phyloP scores from a whole-genome alignment of 2,888 invertebrate species.

The Acanthoscelides obtectus region DNA sequence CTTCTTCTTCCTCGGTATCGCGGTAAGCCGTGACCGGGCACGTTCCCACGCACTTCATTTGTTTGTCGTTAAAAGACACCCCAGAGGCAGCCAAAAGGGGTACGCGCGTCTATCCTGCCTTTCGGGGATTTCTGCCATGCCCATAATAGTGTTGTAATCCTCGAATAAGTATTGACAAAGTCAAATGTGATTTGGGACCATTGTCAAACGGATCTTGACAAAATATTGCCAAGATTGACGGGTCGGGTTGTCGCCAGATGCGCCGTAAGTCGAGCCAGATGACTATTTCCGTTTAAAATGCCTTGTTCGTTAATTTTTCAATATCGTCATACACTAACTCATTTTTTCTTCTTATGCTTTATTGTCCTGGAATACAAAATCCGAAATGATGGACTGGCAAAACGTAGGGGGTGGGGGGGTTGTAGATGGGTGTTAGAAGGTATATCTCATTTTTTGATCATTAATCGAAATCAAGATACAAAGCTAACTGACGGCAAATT shows the following conservation, averaged over 20 bases:
- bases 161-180: not conserved
- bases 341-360: too few relatives aligned
- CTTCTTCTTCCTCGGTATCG: not conserved
- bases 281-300: too few relatives aligned
- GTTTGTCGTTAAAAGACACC: too few relatives aligned
- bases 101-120: not conserved
- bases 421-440: too few relatives aligned
- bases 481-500: too few relatives aligned
- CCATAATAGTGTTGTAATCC: not conserved
- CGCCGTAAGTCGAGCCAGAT: not conserved
- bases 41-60: not conserved
- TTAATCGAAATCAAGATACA: too few relatives aligned
- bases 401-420: too few relatives aligned
- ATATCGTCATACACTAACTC: too few relatives aligned
- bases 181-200: not conserved
- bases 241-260: not conserved
- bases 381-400: too few relatives aligned
- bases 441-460: too few relatives aligned
- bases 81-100: not conserved
- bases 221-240: not conserved
- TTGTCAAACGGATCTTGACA: not conserved
- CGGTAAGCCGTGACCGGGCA: not conserved
- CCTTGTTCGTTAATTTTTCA: too few relatives aligned
- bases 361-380: too few relatives aligned
- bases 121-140: not conserved